Conservation (phyloP, 2,113 vertebrate species). For the Elachura formosa region DNA sequence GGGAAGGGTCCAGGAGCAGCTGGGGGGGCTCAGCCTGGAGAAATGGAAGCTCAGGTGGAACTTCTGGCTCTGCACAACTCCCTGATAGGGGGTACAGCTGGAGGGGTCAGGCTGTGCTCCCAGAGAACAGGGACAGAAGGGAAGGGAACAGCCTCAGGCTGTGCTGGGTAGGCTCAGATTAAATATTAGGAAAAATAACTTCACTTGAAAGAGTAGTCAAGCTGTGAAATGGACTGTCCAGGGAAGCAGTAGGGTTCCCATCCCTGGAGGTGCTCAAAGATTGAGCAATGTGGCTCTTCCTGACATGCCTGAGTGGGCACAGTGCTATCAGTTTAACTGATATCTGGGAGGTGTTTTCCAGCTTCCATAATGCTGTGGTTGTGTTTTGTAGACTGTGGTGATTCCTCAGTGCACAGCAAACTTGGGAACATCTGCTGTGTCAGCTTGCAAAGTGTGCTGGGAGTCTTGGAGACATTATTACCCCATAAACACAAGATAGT, state of each 20-base stretch:
- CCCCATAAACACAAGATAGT: not conserved
- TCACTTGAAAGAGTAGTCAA: too few relatives aligned
- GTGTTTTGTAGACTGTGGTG: not conserved
- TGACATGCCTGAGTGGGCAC: rapidly evolving
- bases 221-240: not conserved
- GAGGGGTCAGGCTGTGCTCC: rapidly evolving
- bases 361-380: not conserved
- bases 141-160: rapidly evolving
- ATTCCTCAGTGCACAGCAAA: not conserved
- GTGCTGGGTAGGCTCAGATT: not conserved
- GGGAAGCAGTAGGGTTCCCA: too few relatives aligned
- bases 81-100: not conserved
- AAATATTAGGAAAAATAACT: not conserved
- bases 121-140: not conserved
- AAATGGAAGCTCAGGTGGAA: not conserved
- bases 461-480: not conserved
- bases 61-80: not conserved
- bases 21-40: not conserved
- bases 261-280: not conserved
- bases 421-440: not conserved
- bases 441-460: not conserved
- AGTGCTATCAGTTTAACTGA: rapidly evolving
- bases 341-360: not conserved
- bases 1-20: not conserved
- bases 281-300: not conserved